Base-by-base conservation (phyloP, 2,113 vertebrate species). In the Holacanthus passer region DNA sequence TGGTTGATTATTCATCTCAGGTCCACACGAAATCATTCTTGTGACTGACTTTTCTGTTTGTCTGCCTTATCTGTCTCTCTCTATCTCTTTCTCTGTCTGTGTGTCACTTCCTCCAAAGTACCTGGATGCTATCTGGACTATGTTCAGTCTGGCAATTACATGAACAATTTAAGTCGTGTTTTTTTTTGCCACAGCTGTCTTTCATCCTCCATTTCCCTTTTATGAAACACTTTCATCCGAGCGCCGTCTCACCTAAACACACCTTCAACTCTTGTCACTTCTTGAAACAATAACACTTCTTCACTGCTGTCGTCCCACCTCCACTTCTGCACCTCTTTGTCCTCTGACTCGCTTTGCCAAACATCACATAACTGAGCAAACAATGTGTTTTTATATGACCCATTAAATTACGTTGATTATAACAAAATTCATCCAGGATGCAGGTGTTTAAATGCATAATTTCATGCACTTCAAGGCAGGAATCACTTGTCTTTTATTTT, bases 141-240 rank as follows among this genome's bases (percentile, higher is more conserved):
- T 7, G 22, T 73, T 80, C 50, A 67, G 47, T 35, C 19, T 5
- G 43, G 45, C 74, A 80, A 91, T 86, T 79, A 89, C 82, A 73
- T 8, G 17, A 85, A 81, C 81, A 82, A 81, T 88, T 78, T 53
- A 69, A 58, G 75, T 53, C 85, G 73, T 66, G 62, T 53, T 62
- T 71, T 56, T 75, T 84, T 79, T 75, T 62, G 47, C 65, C 73
- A 16, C 67, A 47, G 50, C 65, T 66, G 66, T 73, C 82, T 82
- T 90, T 92, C 79, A 86, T 73, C 58, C 77, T 83, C 84, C 55
- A 82, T 87, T 88, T 92, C 64, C 86, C 62, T 73, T 76, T 72
- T 9, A 77, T 81, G 60, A 67, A 66, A 81, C 60, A 86, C 50
- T 37, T 60, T 79, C 50, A 53, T 59, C 27, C 2, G 7, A 16